A percentile compares a stretch with the other conserved stretches of the same genome.
Evolutionary conservation across 2,113 vertebrate genomes (phyloP).

Genomic region (Castor canadensis): DNA sequence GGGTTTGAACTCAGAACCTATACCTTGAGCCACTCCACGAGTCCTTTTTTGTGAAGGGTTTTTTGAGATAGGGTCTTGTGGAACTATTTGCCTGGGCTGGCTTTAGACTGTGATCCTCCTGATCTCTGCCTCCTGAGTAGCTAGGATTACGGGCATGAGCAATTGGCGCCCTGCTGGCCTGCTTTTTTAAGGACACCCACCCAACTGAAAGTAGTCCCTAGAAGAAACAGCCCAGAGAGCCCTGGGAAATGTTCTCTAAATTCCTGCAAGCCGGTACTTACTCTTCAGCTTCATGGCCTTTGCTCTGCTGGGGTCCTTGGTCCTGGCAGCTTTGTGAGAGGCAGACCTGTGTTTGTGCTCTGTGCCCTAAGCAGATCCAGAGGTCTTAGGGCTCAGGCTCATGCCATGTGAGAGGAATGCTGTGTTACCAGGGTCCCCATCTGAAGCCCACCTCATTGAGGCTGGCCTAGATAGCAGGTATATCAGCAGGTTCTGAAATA

Average conservation of each 20-base stretch:
- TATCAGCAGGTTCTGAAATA: background rate
- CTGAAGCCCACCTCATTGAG: background rate
- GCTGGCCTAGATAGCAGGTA: background rate
- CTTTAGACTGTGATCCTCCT: too few species aligned
- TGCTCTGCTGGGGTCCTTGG: too few species aligned
- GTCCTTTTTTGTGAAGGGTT: too few species aligned
- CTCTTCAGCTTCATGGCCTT: background rate
- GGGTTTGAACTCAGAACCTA: too few species aligned
- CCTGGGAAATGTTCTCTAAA: fast-evolving
- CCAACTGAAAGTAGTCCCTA: fast-evolving
- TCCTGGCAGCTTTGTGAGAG: fast-evolving
- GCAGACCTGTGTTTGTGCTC: background rate
- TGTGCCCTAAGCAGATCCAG: background rate
- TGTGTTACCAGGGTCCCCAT: background rate
- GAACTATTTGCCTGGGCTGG: too few species aligned
- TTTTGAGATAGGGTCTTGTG: too few species aligned
- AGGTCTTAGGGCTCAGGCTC: background rate
- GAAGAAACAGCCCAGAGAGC: background rate
- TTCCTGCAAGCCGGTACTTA: background rate
- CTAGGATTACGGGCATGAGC: too few species aligned
- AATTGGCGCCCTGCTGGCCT: too few species aligned
- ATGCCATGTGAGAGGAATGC: fast-evolving
- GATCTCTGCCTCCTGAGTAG: too few species aligned
- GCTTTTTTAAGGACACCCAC: background rate
- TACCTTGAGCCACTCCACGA: too few species aligned